Evolutionary conservation across 2,888 invertebrate genomes (phyloP), one percentile per base, ranked within the genome.

Genomic region (Nemotelus pantherinus): DNA sequence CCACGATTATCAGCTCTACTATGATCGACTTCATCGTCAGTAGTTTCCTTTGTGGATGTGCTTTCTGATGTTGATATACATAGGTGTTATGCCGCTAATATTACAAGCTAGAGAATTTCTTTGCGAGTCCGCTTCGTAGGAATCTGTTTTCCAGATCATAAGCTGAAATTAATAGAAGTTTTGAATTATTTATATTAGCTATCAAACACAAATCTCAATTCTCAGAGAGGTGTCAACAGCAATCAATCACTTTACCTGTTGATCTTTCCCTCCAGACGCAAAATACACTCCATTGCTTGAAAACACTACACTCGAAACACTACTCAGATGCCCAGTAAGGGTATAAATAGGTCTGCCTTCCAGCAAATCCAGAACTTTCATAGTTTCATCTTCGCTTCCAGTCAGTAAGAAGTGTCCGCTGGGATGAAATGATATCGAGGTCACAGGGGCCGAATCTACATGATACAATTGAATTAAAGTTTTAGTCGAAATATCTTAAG

Each of bases 301-400:
- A 85, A 97, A 97, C n/a, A 90, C 89, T 2, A 94, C 93, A 10
- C 93, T 89, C 79, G 91, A 92, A 0, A 96, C 91, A 4, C 90
- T 86, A 48, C 90, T 92, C 81, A 88, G 89, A 83, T 97, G 96
- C 0, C 95, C 95, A 83, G 92, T 93, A 4, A 98, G 85, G 0
- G 97, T 97, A 84, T 95, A 98, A 83, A 96, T 91, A 55, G 95
- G 94, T 81, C 96, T 90, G 0, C 96, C 97, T 88, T 98, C 97
- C 58, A 96, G 86, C 80, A 97, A 88, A 88, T 98, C 98, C 78
- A 97, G 81, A 84, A 93, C 92, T 88, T 94, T 95, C 86, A 96
- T 91, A 63, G 93, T 94, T n/a, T 92, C 91, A 88, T 98, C 97
- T 83, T 92, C 91, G 65, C 95, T 94, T 43, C 92, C 92, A 60